These are phyloP conservation scores for Artemia sinica DNA, from an alignment of 2,888 invertebrate genomes.

Conservation along the genomic window DNA sequence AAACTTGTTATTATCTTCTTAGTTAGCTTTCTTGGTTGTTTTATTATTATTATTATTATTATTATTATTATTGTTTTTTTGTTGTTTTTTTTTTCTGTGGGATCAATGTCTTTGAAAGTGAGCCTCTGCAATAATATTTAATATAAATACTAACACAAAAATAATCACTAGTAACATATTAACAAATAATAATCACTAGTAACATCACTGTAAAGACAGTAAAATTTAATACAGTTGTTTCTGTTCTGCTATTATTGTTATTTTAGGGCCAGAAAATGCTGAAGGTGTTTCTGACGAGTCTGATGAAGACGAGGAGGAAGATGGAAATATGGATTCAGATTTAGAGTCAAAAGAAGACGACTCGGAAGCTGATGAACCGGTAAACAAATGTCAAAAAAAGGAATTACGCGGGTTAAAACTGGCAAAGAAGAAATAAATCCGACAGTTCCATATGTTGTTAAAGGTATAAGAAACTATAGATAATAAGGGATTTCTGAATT, in stretches of 20 bases:
- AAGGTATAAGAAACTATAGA: constrained; percentile 29
- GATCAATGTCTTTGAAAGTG: too few species aligned
- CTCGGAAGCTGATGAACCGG: constrained; percentile 15
- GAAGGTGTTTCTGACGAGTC: constrained; percentile 24
- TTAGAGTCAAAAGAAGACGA: constrained; percentile 20
- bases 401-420: constrained; percentile 22
- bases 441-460: constrained; percentile 39
- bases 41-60: too few species aligned
- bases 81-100: too few species aligned
- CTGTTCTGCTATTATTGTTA: neutral
- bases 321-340: constrained; percentile 31
- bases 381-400: constrained; percentile 7
- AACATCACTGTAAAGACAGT: neutral
- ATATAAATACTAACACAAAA: too few species aligned
- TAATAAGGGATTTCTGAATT: too few species aligned
- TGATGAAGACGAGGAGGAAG: constrained; percentile 25
- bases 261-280: constrained; percentile 26
- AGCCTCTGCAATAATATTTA: too few species aligned
- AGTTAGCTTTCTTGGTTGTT: too few species aligned
- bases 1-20: too few species aligned
- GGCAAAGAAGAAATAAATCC: constrained; percentile 36
- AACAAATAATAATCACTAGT: too few species aligned
- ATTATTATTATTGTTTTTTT: too few species aligned
- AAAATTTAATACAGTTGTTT: constrained; percentile 15
- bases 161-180: too few species aligned